Evolutionary conservation across 1,140 invertebrate genomes (phyloP), one percentile per base, ranked within the genome.

Genomic region (Cydia amplana): DNA sequence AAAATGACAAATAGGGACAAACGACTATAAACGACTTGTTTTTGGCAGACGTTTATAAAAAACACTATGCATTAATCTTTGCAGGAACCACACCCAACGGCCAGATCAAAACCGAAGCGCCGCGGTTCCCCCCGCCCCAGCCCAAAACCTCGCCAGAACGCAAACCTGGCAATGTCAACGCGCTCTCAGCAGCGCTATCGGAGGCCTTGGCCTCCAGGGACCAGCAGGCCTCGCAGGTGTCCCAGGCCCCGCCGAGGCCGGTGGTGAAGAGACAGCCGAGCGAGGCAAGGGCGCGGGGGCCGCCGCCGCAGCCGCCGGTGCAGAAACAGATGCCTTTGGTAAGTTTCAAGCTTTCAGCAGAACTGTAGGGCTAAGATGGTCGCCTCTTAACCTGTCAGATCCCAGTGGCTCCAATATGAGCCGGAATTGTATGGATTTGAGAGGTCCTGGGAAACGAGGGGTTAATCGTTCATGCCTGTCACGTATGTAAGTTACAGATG

Each of bases 281-380:
- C 51, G 90, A 92, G 67, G 79, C 84, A 4, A 84, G 87, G 75
- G 80, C 81, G 0, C 85, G 92, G 75, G 91, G 92, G 9, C 91
- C 92, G 1, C 90, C 93, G 14, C 90, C 93, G 18, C 91, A 93
- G 65, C 92, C 90, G 0, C 91, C 91, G 10, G 79, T 85, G 28
- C 87, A 87, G 79, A 93, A 91, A 75, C 82, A 80, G 25, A 90
- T 93, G 86, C 88, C 89, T 77, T 85, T 90, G 87, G 92, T 75
- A 40, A 12, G 32, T 32, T 32, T 32, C 28, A 3, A 28, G 5
- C 32, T 32, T 32, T 32, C 6, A 32, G 32, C 32, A 32, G 32
- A 1, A 32, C 32, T 32, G 32, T 6, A 32, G 32, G 32, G 32
- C 32, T 32, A 32, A 6, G 32, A 32, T 32, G 5, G 32, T 32